Evolutionary conservation across 2,113 vertebrate genomes (phyloP), one percentile per base, ranked within the genome.

Genomic region (Bubo scandiacus): DNA sequence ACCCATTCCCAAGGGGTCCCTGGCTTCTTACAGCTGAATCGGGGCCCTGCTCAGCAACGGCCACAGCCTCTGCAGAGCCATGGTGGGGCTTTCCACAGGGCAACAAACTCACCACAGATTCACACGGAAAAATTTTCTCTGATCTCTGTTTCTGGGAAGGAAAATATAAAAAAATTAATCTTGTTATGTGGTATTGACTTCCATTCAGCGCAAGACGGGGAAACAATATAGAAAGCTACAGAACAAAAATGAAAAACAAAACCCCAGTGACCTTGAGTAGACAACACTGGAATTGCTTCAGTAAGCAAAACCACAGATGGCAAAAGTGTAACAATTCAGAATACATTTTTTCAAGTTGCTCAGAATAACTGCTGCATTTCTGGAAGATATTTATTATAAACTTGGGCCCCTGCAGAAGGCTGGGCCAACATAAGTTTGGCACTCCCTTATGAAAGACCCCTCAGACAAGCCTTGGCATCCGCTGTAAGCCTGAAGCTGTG

Each of bases 391-490:
- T 70, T 43, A 29, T 30, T 17, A 27, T 32, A 34, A 34, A 70
- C 9, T 27, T 54, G 26, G 34, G 22, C 12, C 26, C 23, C 32
- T 55, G 43, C 7, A 5, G 2, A 1, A 47, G 22, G 30, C 54
- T 57, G 25, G 47, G n/a, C 23, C 70, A 63, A 23, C 25, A 36
- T 29, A 30, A 22, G 25, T 32, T 32, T 54, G 65, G n/a, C 17
- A 75, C 14, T 54, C 20, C 25, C 42, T 51, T 49, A 30, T 4
- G 20, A 62, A 9, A 55, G 22, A 36, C 6, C 36, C 40, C 25
- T 66, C 0, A 0, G 16, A 54, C 22, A 59, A 78, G n/a, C 42
- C 25, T 15, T 2, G 1, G 27, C 2, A 1, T 5, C 26, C 3
- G 0, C 32, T n/a, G 10, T 9, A 27, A 71, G 52, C 55, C 22